These are phyloP conservation scores for Melierax canorus DNA, from an alignment of 2,113 vertebrate genomes.

Conservation along the genomic window DNA sequence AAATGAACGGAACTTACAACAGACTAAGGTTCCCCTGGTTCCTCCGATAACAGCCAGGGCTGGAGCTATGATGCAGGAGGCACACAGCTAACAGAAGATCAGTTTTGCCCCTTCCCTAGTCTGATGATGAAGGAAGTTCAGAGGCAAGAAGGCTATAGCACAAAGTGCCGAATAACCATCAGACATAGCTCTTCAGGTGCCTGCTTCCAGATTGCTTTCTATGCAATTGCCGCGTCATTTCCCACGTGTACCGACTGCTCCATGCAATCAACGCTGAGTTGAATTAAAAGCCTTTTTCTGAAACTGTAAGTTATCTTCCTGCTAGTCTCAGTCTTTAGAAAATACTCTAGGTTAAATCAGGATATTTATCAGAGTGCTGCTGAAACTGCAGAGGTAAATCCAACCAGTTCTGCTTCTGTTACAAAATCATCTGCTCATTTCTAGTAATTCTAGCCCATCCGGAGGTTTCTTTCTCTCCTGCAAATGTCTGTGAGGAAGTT, in stretches of 20 bases:
- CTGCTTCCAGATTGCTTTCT: accelerated
- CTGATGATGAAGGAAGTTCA: background rate
- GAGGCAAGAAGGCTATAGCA: background rate
- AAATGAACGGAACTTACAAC: background rate
- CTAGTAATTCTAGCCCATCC: background rate
- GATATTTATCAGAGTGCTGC: background rate
- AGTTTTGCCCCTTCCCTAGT: background rate
- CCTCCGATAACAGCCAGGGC: background rate
- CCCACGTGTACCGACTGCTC: background rate
- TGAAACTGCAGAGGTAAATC: background rate
- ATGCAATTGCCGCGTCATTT: background rate
- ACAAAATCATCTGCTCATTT: background rate
- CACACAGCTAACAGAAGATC: background rate
- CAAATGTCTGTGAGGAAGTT: background rate
- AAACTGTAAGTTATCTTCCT: background rate
- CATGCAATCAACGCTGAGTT: background rate
- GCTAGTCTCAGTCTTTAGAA: background rate
- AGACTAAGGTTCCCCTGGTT: background rate
- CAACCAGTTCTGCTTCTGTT: background rate
- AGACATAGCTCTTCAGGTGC: background rate
- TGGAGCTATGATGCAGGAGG: background rate
- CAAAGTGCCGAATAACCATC: background rate
- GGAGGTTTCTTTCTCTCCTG: background rate
- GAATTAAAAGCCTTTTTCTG: background rate
- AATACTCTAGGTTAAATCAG: background rate